phyloP scores from a whole-genome alignment of 2,888 invertebrate genomes.

The Geophilus truncorum region DNA sequence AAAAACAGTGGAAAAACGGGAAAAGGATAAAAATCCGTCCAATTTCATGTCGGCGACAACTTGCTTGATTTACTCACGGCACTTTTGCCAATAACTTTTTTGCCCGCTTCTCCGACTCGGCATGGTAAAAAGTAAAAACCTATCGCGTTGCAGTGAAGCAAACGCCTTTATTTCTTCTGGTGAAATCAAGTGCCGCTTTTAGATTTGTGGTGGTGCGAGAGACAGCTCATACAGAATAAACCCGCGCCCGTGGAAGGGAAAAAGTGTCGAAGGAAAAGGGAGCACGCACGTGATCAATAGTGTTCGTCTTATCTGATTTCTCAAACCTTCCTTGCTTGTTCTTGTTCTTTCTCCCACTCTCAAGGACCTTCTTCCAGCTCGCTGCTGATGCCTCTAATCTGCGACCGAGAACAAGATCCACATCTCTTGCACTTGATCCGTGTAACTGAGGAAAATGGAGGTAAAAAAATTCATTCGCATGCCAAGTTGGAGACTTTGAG shows the following conservation, averaged over 20 bases:
- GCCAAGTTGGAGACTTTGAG: not conserved
- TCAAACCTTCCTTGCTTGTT: constrained; percentile 20
- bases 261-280: constrained; percentile 14
- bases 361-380: constrained; percentile 17
- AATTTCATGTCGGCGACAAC: constrained; percentile 25
- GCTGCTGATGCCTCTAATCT: constrained; percentile 25
- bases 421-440: not conserved
- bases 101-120: not conserved
- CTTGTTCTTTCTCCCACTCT: not conserved
- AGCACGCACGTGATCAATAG: constrained; percentile 12
- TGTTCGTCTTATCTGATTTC: constrained; percentile 19
- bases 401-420: constrained; percentile 14
- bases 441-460: not conserved
- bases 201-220: constrained; percentile 24
- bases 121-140: constrained; percentile 15
- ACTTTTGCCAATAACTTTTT: constrained; percentile 25
- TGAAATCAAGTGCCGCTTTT: constrained; percentile 27
- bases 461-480: not conserved
- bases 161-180: constrained; percentile 19
- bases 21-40: constrained; percentile 17
- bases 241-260: not conserved
- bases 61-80: constrained; percentile 15
- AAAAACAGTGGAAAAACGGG: not conserved
- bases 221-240: constrained; percentile 25
- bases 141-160: constrained; percentile 19